Evolutionary conservation across 1,140 invertebrate genomes (phyloP).

Genomic region (Lysiphlebus fabarum): DNA sequence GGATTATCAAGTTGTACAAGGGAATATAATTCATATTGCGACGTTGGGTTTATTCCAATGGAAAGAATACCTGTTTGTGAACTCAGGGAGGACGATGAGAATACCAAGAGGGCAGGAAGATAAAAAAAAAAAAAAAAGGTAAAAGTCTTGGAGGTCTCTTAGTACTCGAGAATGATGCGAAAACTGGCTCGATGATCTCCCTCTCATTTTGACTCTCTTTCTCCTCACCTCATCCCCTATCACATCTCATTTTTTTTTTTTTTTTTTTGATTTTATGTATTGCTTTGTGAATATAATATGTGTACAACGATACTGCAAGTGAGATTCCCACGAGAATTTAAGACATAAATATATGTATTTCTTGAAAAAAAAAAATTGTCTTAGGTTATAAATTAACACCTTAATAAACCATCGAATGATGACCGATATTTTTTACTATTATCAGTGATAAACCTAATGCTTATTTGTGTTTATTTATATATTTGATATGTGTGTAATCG

Average conservation of each 20-base stretch:
- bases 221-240: conserved; percentile 11
- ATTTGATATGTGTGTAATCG: no score
- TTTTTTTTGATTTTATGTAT: not conserved
- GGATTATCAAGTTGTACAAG: conserved; percentile 58
- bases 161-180: conserved; percentile 17
- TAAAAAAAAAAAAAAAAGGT: conserved; percentile 5
- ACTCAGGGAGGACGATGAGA: conserved; percentile 10
- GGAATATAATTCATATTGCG: conserved; percentile 55
- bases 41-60: conserved; percentile 54
- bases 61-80: conserved; percentile 47
- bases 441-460: no score
- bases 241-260: not conserved
- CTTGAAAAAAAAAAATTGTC: no score
- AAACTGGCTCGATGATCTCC: conserved; percentile 21
- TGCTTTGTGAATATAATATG: no score
- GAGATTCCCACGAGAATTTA: conserved; percentile 9
- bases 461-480: no score
- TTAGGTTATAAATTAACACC: no score
- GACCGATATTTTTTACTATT: no score
- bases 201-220: conserved; percentile 9
- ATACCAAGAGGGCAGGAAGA: conserved; percentile 6
- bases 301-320: conserved; percentile 1
- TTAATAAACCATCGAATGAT: no score
- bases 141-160: conserved; percentile 1
- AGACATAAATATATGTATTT: not conserved